Conservation (phyloP, 1,140 invertebrate species). For the Papilio dardanus region DNA sequence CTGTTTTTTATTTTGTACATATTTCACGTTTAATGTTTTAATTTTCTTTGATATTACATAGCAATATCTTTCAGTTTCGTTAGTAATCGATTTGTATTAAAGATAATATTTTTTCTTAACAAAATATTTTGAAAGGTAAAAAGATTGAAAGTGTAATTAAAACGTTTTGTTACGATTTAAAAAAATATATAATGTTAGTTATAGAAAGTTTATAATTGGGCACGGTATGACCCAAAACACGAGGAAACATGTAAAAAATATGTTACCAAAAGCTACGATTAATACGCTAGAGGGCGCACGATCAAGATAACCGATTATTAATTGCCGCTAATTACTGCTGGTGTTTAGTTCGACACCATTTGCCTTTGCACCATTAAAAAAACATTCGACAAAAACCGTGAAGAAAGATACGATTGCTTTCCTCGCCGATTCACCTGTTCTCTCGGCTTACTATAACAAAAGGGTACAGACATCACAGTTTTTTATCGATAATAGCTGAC, state of each 20-base stretch:
- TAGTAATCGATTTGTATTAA: not conserved
- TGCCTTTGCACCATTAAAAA: slow-evolving; percentile 66
- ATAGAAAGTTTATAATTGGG: not conserved
- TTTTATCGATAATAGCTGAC: slow-evolving; percentile 72
- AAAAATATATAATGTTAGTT: slow-evolving; percentile 5
- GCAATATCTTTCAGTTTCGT: no score
- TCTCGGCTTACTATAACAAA: slow-evolving; percentile 73
- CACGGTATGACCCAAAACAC: not conserved
- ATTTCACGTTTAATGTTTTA: not conserved
- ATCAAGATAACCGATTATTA: slow-evolving; percentile 82
- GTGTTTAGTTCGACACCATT: slow-evolving; percentile 80
- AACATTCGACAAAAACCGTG: slow-evolving; percentile 69
- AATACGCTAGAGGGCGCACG: slow-evolving; percentile 62
- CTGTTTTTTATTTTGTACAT: not conserved
- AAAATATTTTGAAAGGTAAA: not conserved
- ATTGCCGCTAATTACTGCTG: slow-evolving; percentile 81
- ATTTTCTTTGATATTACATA: not conserved
- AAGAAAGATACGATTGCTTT: slow-evolving; percentile 72
- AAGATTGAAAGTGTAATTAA: not conserved
- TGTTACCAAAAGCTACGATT: slow-evolving; percentile 64
- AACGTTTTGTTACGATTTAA: not conserved
- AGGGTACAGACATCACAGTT: slow-evolving; percentile 80
- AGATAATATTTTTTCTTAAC: not conserved
- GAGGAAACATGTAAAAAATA: slow-evolving; percentile 44
- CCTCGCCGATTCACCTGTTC: slow-evolving; percentile 75